These are phyloP conservation scores for Tenthredo amoena DNA, from an alignment of 2,888 invertebrate species.

Conservation along the genomic window DNA sequence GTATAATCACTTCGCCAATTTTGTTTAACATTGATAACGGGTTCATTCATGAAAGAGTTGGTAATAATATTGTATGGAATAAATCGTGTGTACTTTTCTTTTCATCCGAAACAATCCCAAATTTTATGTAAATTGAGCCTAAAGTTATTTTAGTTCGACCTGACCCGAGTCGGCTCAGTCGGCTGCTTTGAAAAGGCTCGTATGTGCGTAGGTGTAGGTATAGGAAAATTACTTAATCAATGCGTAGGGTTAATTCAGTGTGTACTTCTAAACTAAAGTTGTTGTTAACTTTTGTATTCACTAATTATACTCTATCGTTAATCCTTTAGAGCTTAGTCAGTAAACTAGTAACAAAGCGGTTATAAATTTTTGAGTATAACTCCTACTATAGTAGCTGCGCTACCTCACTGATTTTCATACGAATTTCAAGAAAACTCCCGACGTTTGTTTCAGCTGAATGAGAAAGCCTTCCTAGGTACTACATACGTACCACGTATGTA, in stretches of 20 bases:
- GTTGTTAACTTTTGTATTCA: slow-evolving; percentile 18
- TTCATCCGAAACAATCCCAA: neutral
- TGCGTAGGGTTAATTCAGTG: slow-evolving; percentile 38
- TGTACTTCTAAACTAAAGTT: slow-evolving; percentile 45
- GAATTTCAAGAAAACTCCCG: slow-evolving; percentile 13
- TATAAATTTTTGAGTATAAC: slow-evolving; percentile 23
- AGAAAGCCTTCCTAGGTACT: neutral
- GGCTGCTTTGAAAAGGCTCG: neutral
- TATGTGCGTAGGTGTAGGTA: slow-evolving; percentile 12
- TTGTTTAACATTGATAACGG: neutral
- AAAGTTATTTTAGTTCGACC: slow-evolving; percentile 8
- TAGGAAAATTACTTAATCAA: slow-evolving; percentile 38
- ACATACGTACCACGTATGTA: neutral
- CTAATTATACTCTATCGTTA: slow-evolving; percentile 13
- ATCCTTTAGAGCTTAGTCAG: slow-evolving; percentile 12
- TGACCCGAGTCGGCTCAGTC: neutral
- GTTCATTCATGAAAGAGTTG: neutral
- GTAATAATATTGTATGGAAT: neutral
- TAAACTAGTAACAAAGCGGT: slow-evolving; percentile 7
- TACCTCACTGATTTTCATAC: neutral
- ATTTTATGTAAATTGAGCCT: neutral
- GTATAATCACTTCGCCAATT: neutral
- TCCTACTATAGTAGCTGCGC: neutral
- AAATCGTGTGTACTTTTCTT: neutral
- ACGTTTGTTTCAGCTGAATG: neutral